Evolutionary conservation across 2,888 invertebrate species (phyloP), one percentile per base, ranked within the genome.

Genomic region (Anagyrus pseudococci): DNA sequence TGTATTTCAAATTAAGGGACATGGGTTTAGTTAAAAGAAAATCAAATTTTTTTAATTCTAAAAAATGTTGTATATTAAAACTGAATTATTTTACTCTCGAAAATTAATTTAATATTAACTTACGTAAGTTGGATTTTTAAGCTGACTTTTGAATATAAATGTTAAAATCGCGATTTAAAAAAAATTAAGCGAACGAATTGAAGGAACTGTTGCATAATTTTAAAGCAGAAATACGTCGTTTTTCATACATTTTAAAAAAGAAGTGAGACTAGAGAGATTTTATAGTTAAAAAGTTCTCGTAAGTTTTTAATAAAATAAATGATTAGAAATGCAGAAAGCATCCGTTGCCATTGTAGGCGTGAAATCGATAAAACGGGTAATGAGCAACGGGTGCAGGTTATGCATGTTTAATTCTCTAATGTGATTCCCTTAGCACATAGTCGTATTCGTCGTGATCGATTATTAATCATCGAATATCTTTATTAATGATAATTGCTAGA

Each of bases 371-470:
- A 37, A 60, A 40, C 55, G 54, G 55, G 52, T 52, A 25, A 65
- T 50, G 47, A 33, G 56, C 58, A 55, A 26, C 48, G 56, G 58
- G 56, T 58, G 52, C 52, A 43, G 37, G 46, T 58, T 60, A 60
- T 57, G 59, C 59, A 60, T 50, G 10, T 60, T 58, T 57, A 50
- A 54, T 66, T 63, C 56, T 40, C 60, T 57, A 57, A 58, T 58
- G 44, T 60, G 66, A 63, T 66, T 66, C 63, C 63, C 60, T 60
- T 57, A 63, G 41, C 66, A 66, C 63, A 54, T 55, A 20, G 50
- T 46, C 49, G 58, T 55, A 66, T 59, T 55, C 41, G n/a, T n/a
- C n/a, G 49, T 37, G 48, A 58, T 59, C 54, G 54, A 59, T 60
- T 59, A 49, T 57, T 43, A 46, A 10, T 49, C 41, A 58, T 65